A percentile compares a stretch with the other conserved stretches of the same genome.
These are phyloP conservation scores for Ichneumoninae sp. DNA, from an alignment of 2,888 invertebrate genomes.

Conservation along the genomic window DNA sequence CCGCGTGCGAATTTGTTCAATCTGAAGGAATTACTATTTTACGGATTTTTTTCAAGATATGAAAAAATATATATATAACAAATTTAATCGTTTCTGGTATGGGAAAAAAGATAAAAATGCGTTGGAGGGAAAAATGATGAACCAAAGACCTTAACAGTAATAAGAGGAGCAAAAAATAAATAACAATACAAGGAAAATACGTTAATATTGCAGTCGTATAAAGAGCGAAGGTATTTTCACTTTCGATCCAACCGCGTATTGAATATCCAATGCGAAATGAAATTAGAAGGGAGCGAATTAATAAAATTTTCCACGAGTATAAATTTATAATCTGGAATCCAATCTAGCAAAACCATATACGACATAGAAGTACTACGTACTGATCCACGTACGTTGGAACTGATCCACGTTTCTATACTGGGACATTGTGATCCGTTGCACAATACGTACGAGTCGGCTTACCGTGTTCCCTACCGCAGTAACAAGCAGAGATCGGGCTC, in stretches of 20 bases:
- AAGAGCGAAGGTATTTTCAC: neutral
- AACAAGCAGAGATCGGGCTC: slow-evolving; percentile 50
- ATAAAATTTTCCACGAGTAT: slow-evolving; percentile 19
- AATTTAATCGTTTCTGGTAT: no score
- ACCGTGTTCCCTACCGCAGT: slow-evolving; percentile 54
- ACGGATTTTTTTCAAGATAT: neutral
- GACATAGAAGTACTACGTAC: neutral
- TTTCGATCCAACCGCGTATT: neutral
- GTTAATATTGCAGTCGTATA: neutral
- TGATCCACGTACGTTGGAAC: neutral
- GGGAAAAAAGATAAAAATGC: no score
- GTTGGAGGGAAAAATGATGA: no score
- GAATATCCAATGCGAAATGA: slow-evolving; percentile 4
- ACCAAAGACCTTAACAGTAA: neutral
- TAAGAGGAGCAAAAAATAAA: neutral
- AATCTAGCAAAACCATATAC: slow-evolving; percentile 18
- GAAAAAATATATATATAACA: neutral
- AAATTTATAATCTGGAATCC: slow-evolving; percentile 14
- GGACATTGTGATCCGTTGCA: slow-evolving; percentile 24
- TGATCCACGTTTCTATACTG: slow-evolving; percentile 21
- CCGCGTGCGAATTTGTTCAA: neutral
- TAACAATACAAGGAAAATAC: neutral
- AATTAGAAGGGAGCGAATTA: slow-evolving; percentile 20
- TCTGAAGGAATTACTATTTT: neutral
- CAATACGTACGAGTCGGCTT: slow-evolving; percentile 29